A percentile compares a stretch with the other conserved stretches of the same genome.
Evolutionary conservation across 2,888 invertebrate genomes (phyloP).

Genomic region (Orthonevra nobilis): DNA sequence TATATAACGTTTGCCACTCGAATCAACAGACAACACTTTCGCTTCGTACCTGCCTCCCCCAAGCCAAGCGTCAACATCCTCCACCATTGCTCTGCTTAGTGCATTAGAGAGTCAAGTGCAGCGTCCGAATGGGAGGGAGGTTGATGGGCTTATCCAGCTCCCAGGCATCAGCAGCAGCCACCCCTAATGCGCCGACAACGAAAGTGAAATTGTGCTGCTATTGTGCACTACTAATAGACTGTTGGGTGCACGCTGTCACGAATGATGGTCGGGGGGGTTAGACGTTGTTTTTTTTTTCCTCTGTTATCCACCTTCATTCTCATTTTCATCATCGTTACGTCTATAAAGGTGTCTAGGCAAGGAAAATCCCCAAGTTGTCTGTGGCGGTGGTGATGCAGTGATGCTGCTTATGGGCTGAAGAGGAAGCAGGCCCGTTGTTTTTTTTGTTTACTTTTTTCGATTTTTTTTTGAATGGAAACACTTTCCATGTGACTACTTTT

Average conservation of each 20-base stretch:
- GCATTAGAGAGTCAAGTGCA: constrained; percentile 70
- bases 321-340: constrained; percentile 41
- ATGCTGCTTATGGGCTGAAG: constrained; percentile 37
- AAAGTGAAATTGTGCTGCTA: constrained; percentile 68
- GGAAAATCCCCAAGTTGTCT: constrained; percentile 26
- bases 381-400: constrained; percentile 12
- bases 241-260: constrained; percentile 7
- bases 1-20: constrained; percentile 57
- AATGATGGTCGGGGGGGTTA: constrained; percentile 11
- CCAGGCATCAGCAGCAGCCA: constrained; percentile 13
- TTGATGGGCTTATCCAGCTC: too few species aligned
- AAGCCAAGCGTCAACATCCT: constrained; percentile 8
- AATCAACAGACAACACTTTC: constrained; percentile 69
- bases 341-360: constrained; percentile 61
- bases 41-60: constrained; percentile 54
- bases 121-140: constrained; percentile 8
- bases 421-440: constrained; percentile 14
- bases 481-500: constrained; percentile 61
- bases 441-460: constrained; percentile 13
- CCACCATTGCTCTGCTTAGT: constrained; percentile 52
- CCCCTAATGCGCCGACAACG: constrained; percentile 61
- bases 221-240: constrained; percentile 69
- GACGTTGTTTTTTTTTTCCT: constrained; percentile 25
- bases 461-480: constrained; percentile 36
- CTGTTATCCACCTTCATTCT: constrained; percentile 20